phyloP scores from a whole-genome alignment of 2,888 invertebrate genomes.

The Steinernema hermaphroditum region DNA sequence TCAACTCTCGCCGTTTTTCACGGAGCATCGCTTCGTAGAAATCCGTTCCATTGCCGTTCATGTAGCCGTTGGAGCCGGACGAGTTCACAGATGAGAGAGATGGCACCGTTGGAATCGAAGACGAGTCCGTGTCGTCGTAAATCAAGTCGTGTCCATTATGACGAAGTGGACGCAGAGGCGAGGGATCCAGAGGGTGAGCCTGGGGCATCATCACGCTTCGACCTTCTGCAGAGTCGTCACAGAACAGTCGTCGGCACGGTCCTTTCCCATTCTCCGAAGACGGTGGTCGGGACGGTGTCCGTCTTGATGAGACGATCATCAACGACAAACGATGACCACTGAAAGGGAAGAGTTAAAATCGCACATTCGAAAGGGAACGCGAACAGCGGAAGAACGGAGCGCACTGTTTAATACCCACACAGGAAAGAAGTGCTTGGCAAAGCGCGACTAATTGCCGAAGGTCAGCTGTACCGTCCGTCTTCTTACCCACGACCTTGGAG shows the following conservation, averaged over 20 bases:
- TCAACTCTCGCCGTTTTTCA: conserved; percentile 11
- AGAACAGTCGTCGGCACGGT: conserved; percentile 8
- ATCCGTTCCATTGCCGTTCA: neutral
- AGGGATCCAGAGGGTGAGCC: neutral
- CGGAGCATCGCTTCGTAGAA: conserved; percentile 1
- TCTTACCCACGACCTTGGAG: conserved; percentile 13
- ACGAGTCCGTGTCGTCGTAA: conserved; percentile 11
- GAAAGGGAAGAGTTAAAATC: neutral
- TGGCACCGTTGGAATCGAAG: conserved; percentile 15
- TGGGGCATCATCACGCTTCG: neutral
- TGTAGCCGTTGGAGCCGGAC: neutral
- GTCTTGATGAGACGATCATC: conserved; percentile 19
- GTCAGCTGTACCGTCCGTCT: conserved; percentile 11
- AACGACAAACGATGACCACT: neutral
- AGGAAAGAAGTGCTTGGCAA: conserved; percentile 3
- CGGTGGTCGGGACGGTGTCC: neutral
- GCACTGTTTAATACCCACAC: neutral
- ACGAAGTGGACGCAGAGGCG: neutral
- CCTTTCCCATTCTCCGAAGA: neutral
- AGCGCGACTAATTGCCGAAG: conserved; percentile 24
- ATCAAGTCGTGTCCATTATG: neutral
- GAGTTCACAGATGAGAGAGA: conserved; percentile 2
- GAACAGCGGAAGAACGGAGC: neutral
- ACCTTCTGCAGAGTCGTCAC: neutral
- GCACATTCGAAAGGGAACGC: neutral